These are phyloP conservation scores for Tapirus terrestris DNA, from an alignment of 2,113 vertebrate genomes.

Conservation along the genomic window DNA sequence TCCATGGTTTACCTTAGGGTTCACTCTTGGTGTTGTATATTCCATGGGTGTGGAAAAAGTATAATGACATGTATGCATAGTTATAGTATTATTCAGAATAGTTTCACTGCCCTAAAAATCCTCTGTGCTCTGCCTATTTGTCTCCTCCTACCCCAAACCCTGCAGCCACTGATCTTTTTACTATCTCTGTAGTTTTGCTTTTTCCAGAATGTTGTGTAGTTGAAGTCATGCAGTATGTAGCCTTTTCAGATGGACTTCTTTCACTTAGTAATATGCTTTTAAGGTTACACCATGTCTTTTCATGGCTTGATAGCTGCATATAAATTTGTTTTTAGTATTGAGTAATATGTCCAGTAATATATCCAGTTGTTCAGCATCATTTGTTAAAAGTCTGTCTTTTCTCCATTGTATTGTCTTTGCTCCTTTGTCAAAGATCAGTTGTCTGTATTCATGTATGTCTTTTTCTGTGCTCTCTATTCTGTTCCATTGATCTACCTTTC, in stretches of 20 bases:
- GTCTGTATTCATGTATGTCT: neutral
- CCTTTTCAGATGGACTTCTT: neutral
- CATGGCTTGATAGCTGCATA: neutral
- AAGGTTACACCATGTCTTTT: neutral
- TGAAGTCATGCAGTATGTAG: neutral
- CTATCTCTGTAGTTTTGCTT: neutral
- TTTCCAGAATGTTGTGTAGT: neutral
- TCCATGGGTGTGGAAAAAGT: neutral
- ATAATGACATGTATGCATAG: neutral
- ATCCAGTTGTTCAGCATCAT: neutral
- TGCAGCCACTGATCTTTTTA: neutral
- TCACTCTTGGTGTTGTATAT: neutral
- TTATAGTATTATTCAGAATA: neutral
- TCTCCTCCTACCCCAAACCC: too few species aligned
- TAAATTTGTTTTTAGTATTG: neutral
- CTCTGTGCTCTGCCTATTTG: neutral
- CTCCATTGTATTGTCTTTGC: neutral
- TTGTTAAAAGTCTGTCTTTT: neutral
- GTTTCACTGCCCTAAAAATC: neutral
- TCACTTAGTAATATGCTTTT: neutral
- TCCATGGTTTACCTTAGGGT: neutral
- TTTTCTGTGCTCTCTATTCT: neutral
- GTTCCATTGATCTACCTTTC: neutral
- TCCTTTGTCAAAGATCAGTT: neutral
- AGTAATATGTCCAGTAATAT: too few species aligned